A percentile compares a stretch with the other conserved stretches of the same genome.
Evolutionary conservation across 2,888 invertebrate genomes (phyloP).

Genomic region (Melipona bicolor): DNA sequence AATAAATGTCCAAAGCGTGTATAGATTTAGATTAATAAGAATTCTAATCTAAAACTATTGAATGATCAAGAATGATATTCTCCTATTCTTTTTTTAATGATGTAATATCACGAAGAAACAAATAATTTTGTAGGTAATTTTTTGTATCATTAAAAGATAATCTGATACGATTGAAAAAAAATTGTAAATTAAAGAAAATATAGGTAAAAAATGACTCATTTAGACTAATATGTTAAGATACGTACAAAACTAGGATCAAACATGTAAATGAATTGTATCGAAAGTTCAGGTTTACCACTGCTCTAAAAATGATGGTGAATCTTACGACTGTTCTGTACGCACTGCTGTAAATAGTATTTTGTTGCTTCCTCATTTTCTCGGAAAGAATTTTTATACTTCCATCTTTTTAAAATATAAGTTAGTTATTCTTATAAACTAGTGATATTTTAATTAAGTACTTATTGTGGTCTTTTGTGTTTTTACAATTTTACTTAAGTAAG

Average conservation of each 20-base stretch:
- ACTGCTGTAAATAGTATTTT: conserved; percentile 73
- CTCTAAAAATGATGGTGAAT: conserved; percentile 39
- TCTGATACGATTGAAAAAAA: conserved; percentile 12
- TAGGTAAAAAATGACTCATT: conserved; percentile 40
- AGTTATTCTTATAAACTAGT: conserved; percentile 71
- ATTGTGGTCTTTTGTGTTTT: conserved; percentile 58
- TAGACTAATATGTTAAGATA: conserved; percentile 60
- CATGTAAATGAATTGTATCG: conserved; percentile 45
- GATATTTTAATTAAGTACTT: conserved; percentile 75
- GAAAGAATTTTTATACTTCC: conserved; percentile 75
- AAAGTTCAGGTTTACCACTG: conserved; percentile 38
- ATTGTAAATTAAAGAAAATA: conserved; percentile 49
- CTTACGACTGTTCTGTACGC: conserved; percentile 56
- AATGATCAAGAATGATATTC: conserved; percentile 41
- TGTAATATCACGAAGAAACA: conserved; percentile 18
- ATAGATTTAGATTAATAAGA: conserved; percentile 59
- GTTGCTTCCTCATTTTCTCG: conserved; percentile 64
- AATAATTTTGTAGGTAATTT: conserved; percentile 44
- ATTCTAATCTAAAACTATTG: conserved; percentile 38
- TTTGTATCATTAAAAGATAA: conserved; percentile 42
- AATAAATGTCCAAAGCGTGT: conserved; percentile 58
- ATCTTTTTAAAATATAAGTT: conserved; percentile 73
- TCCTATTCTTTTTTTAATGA: conserved; percentile 20
- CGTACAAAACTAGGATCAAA: conserved; percentile 62
- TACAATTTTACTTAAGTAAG: conserved; percentile 54